phyloP scores from a whole-genome alignment of 1,140 invertebrate genomes.

The Drosophila obscura region DNA sequence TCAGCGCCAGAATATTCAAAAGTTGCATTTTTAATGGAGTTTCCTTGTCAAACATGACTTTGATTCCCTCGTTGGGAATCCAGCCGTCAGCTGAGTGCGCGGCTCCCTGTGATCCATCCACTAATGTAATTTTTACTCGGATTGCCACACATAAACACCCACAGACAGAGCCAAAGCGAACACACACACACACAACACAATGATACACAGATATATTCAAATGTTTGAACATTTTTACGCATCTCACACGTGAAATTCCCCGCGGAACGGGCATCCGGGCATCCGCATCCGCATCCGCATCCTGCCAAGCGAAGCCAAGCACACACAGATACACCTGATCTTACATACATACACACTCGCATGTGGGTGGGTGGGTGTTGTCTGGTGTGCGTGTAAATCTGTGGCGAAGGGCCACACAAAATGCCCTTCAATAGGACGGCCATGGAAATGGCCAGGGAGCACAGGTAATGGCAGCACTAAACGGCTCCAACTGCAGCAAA shows the following conservation, averaged over 20 bases:
- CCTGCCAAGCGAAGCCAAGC: slow-evolving; percentile 27
- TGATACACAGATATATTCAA: slow-evolving; percentile 28
- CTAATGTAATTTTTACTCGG: slow-evolving; percentile 72
- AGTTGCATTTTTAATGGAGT: slow-evolving; percentile 80
- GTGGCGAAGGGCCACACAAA: slow-evolving; percentile 31
- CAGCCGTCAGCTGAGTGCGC: slow-evolving; percentile 13
- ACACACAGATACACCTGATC: slow-evolving; percentile 14
- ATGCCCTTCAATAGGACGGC: slow-evolving; percentile 2
- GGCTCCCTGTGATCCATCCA: slow-evolving; percentile 58
- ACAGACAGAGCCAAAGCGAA: slow-evolving; percentile 10
- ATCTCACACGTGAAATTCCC: slow-evolving; percentile 43
- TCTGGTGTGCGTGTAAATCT: slow-evolving; percentile 31
- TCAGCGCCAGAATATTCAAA: slow-evolving; percentile 58
- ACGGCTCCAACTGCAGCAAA: slow-evolving; percentile 17
- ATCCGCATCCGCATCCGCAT: slow-evolving; percentile 5
- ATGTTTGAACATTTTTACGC: slow-evolving; percentile 58
- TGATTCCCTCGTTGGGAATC: slow-evolving; percentile 48
- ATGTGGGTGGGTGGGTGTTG: background rate
- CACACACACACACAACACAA: background rate
- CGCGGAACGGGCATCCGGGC: slow-evolving; percentile 8
- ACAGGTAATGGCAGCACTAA: slow-evolving; percentile 29
- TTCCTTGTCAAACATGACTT: slow-evolving; percentile 69
- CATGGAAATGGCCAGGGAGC: slow-evolving; percentile 9
- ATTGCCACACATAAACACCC: slow-evolving; percentile 33
- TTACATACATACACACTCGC: background rate